Evolutionary conservation across 2,797 vertebrate species (phyloP).

Genomic region (Myioborus miniatus): DNA sequence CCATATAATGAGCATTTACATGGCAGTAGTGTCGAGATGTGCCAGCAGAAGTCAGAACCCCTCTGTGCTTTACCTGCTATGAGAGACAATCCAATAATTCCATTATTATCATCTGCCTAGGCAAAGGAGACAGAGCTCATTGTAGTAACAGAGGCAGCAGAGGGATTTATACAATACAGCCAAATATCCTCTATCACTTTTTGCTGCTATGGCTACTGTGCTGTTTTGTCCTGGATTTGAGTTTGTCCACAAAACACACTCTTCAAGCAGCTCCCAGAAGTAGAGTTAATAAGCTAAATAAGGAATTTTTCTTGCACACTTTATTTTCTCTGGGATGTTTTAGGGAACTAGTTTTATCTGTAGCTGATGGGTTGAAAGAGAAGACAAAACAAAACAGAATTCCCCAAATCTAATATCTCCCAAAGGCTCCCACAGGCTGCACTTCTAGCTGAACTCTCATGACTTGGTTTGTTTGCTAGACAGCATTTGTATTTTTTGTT

Average conservation of each 20-base stretch:
- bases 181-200: background rate
- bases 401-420: background rate
- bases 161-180: background rate
- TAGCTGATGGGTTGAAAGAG: background rate
- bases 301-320: background rate
- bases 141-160: background rate
- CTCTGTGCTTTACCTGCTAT: background rate
- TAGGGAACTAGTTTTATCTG: background rate
- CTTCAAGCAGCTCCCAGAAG: background rate
- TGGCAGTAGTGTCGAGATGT: fast-evolving
- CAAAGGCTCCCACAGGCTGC: background rate
- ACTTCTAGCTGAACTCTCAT: background rate
- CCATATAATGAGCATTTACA: background rate
- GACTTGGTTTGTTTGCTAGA: background rate
- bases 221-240: background rate
- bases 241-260: background rate
- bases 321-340: background rate
- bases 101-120: background rate
- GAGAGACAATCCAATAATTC: background rate
- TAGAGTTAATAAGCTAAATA: background rate
- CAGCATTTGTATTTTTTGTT: background rate
- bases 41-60: background rate
- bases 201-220: background rate
- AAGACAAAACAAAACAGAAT: background rate
- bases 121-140: background rate